Conservation (phyloP, 2,113 vertebrate species). For the Malurus melanocephalus region DNA sequence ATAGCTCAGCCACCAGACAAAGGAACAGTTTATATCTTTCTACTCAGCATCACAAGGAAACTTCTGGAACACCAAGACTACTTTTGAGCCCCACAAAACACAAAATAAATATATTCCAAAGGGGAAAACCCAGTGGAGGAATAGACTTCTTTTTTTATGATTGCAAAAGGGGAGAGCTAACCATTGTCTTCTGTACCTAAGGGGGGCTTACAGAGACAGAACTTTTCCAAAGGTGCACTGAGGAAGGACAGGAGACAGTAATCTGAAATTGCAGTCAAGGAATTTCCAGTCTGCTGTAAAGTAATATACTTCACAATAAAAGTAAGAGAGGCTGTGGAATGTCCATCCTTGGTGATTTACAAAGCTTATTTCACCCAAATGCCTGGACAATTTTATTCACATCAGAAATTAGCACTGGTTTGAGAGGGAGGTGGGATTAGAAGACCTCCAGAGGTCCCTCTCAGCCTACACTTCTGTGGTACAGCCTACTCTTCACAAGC, state of each 20-base stretch:
- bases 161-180: neutral
- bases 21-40: neutral
- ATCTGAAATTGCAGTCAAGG: neutral
- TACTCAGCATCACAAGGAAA: neutral
- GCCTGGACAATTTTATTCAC: neutral
- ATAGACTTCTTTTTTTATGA: neutral
- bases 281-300: neutral
- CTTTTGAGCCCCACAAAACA: neutral
- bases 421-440: neutral
- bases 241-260: neutral
- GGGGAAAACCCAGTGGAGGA: neutral
- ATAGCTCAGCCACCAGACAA: neutral
- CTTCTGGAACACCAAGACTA: neutral
- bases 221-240: neutral
- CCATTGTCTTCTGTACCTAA: neutral
- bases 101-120: neutral
- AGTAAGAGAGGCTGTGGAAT: neutral
- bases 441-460: slow-evolving; percentile 5
- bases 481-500: neutral
- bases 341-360: neutral
- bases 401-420: neutral
- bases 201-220: neutral
- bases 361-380: neutral
- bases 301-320: neutral
- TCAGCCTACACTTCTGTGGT: neutral